Base-by-base conservation (phyloP, 2,113 vertebrate genomes). In the Podarcis cretensis region DNA sequence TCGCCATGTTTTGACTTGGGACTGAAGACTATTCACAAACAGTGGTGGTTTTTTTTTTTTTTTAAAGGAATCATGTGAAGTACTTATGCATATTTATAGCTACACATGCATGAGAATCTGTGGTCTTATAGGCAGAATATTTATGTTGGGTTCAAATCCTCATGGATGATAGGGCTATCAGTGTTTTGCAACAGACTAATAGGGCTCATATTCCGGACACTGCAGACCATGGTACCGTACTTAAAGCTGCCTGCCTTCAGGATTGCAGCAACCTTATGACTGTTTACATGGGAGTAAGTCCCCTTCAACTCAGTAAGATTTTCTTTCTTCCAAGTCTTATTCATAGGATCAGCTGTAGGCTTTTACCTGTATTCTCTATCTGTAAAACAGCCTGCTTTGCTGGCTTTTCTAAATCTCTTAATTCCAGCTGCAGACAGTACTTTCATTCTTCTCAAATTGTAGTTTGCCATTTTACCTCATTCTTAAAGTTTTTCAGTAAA, bases 371-470 rank as follows among this genome's bases (percentile, higher is more conserved):
- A 20, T 16, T 32, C 13, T 75, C 32, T 10, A 27, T 59, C 21
- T 75, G 23, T 59, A 85, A 74, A 75, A 85, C 18, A 13, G 25
- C 16, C 12, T 59, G 14, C 18, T 85, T 74, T 25, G 54, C 48
- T 87, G 35, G 77, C 18, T 73, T 87, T 80, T 87, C 48, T 54
- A 87, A 74, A 74, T 2, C 69, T 73, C n/a, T 48, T 48, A 69
- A 27, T 79, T 87, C 18, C 30, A 32, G 10, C n/a, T 79, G 57
- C 65, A 57, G 37, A 32, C 37, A 57, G 35, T 5, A 35, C 43
- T 57, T 71, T 2, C 18, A 63, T 85, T 76, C 14, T 37, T 25
- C 14, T 9, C 73, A 73, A 76, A 59, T 75, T 21, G 21, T 8
- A 48, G 5, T 66, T 37, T 65, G 37, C 63, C 27, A 80, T 71